These are phyloP conservation scores for Holcopasites calliopsidis DNA, from an alignment of 1,140 invertebrate species.

Conservation along the genomic window DNA sequence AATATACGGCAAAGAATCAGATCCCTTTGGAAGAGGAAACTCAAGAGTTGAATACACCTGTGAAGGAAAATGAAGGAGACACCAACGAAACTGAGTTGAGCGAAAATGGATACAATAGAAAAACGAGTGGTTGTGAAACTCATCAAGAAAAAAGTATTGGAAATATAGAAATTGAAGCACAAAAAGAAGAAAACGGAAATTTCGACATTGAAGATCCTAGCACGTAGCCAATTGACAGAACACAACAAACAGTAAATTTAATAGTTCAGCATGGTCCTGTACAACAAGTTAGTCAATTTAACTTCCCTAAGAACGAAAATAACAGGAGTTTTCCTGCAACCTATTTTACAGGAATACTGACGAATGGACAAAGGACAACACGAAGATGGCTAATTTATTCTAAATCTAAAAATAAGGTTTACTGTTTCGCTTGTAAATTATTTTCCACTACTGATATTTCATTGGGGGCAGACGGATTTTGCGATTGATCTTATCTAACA, in stretches of 20 bases:
- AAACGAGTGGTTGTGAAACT: slow-evolving; percentile 29
- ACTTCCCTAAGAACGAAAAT: slow-evolving; percentile 35
- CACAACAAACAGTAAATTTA: too few species aligned
- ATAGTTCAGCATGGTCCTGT: slow-evolving; percentile 33
- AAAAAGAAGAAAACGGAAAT: too few species aligned
- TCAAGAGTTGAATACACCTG: slow-evolving; percentile 21
- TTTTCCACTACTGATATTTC: slow-evolving; percentile 29
- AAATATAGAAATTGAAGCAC: too few species aligned
- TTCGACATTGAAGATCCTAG: too few species aligned
- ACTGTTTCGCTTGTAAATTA: slow-evolving; percentile 37
- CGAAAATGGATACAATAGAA: slow-evolving; percentile 28
- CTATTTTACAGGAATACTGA: slow-evolving; percentile 32
- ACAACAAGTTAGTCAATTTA: slow-evolving; percentile 36
- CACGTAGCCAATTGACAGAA: too few species aligned
- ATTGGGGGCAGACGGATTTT: too few species aligned
- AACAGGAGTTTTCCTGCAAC: too few species aligned
- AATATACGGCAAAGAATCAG: slow-evolving; percentile 26
- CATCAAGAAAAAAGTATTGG: slow-evolving; percentile 27
- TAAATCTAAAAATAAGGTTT: slow-evolving; percentile 29
- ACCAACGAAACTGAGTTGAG: slow-evolving; percentile 29
- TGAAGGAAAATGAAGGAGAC: slow-evolving; percentile 26
- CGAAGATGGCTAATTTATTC: slow-evolving; percentile 26
- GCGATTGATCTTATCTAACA: slow-evolving; percentile 33
- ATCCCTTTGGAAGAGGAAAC: slow-evolving; percentile 27
- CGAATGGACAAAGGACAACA: slow-evolving; percentile 29